Base-by-base conservation (phyloP, 2,113 vertebrate species). In the Mirounga angustirostris region DNA sequence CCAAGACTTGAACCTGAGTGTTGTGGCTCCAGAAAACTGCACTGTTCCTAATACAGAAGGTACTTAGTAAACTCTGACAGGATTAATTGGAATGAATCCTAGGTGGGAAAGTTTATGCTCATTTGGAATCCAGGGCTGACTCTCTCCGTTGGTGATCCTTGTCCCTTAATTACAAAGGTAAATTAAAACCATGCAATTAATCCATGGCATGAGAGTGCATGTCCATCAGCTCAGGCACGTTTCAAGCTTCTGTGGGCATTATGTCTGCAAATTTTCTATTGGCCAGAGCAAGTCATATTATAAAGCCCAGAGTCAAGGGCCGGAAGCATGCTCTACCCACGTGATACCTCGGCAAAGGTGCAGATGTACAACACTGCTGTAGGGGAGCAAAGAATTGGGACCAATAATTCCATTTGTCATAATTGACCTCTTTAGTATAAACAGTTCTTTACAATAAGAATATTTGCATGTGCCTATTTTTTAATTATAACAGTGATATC, bases 131-230 rank as follows among this genome's bases (percentile, higher is more conserved):
- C 82, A 78, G 59, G n/a, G 21, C 59, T 96, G 46, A 93, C 90
- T 96, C 54, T 52, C 79, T 92, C 73, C 83, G 59, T 80, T 69
- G 12, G 43, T 9, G 65, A 40, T 94, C 46, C 30, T 74, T n/a
- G 65, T 79, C 43, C 73, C 58, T 97, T 95, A 96, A 93, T 97
- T 86, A 73, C 10, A 91, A 91, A 93, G 97, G 89, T 91, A 89
- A 97, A 96, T 94, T 94, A 80, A 95, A 96, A 54, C 12, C 74
- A 79, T 84, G 79, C 89, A 95, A 65, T 97, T 96, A 74, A 82
- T 82, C 46, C 50, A 79, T 89, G 83, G 33, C 76, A 22, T 36
- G 4, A 18, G 19, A 61, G 9, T 22, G 33, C 15, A 15, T 2
- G 10, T 69, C 46, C 7, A 26, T 26, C 9, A 50, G 24, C 50